Evolutionary conservation across 1,140 invertebrate species (phyloP), one percentile per base, ranked within the genome.

Genomic region (Venustaconcha ellipsiformis): DNA sequence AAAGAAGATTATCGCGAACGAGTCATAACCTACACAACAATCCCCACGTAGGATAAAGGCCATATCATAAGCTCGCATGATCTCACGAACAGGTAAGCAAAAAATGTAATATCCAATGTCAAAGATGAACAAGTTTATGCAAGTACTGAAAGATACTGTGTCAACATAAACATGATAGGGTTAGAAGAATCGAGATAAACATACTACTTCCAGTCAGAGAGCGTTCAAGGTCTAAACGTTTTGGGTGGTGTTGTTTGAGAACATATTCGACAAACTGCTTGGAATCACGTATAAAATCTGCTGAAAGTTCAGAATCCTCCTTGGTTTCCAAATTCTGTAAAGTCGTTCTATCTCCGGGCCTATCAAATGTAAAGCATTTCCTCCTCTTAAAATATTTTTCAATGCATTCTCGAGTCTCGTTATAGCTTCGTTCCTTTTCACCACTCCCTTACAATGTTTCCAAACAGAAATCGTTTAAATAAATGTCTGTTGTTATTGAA

Each of bases 311-410:
- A 11, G 17, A 17, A 5, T 66, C 64, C 18, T 11, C 13, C 2
- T 2, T 23, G 15, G 13, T 37, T 11, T 66, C 64, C 18, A 66
- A 37, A 30, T 14, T 26, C 23, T 17, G 15, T 48, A 66, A 48
- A 1, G 30, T 48, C 2, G 14, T 66, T 66, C 64, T 30, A 11
- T 48, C 26, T 5, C 15, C 64, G 37, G 64, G 64, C 12, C 64
- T 26, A 23, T 66, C 64, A n/a, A 66, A 66, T 37, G 64, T 66
- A 30, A 66, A 66, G 30, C 37, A 30, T 30, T 66, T 66, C 26
- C 64, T 66, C 13, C 1, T 15, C 55, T 30, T 66, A 15, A 66
- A 66, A n/a, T 66, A 66, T 30, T 37, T 37, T 37, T 37, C 37
- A 37, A 37, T 37, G 37, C 37, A 37, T 37, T 37, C 0, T 37